Evolutionary conservation across 2,113 vertebrate genomes (phyloP).

Genomic region (Nerophis lumbriciformis): DNA sequence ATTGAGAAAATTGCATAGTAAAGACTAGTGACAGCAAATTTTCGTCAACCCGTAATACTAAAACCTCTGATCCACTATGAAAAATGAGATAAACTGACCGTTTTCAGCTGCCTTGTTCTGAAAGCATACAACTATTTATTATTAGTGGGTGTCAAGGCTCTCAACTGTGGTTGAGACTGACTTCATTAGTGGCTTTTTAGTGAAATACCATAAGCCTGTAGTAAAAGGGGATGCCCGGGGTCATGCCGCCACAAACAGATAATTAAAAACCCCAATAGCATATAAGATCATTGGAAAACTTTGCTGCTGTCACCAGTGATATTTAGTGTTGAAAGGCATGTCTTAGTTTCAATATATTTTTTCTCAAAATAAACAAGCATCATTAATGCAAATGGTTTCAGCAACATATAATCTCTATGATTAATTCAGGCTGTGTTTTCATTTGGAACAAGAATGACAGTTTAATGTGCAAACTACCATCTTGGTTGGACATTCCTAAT

Average conservation of each 20-base stretch:
- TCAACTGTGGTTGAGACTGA: slow-evolving; percentile 31
- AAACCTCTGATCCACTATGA: slow-evolving; percentile 33
- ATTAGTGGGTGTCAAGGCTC: slow-evolving; percentile 17
- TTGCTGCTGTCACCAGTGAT: slow-evolving; percentile 30
- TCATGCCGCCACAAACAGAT: slow-evolving; percentile 39
- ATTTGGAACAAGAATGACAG: slow-evolving; percentile 16
- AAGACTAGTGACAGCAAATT: slow-evolving; percentile 14
- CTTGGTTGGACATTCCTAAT: background rate
- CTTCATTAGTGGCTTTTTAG: slow-evolving; percentile 33
- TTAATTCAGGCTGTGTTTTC: slow-evolving; percentile 43
- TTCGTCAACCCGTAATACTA: slow-evolving; percentile 24
- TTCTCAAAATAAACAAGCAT: slow-evolving; percentile 21
- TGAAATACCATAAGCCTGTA: slow-evolving; percentile 32
- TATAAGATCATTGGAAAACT: slow-evolving; percentile 32
- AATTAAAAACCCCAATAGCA: slow-evolving; percentile 36
- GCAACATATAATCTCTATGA: slow-evolving; percentile 43
- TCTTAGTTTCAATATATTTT: slow-evolving; percentile 30
- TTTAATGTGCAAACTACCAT: background rate
- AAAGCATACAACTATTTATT: slow-evolving; percentile 32
- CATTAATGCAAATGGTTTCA: slow-evolving; percentile 38
- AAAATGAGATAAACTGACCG: slow-evolving; percentile 38
- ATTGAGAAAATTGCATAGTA: slow-evolving; percentile 11
- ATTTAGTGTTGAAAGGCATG: slow-evolving; percentile 20
- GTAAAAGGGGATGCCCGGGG: slow-evolving; percentile 46
- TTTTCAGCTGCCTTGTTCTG: slow-evolving; percentile 2